Percentiles rank a stretch among this genome's conserved stretches.
Evolutionary conservation across 2,797 vertebrate genomes (phyloP).

Genomic region (Coreius guichenoti): DNA sequence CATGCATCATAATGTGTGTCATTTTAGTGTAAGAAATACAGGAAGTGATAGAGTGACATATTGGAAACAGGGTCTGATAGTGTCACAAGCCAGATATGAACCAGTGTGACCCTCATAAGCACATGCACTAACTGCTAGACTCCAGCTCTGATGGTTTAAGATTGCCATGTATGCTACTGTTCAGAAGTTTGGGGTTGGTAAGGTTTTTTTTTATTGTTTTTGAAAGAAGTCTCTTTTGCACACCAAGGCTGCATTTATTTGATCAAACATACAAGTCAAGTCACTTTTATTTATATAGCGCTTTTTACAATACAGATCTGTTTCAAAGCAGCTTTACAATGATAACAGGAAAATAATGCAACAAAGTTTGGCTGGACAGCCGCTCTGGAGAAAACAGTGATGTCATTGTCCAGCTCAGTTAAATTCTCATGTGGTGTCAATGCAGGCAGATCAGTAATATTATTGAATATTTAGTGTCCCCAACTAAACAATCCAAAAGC

Average conservation of each 20-base stretch:
- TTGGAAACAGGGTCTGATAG: not conserved
- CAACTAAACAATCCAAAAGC: no score
- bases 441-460: no score
- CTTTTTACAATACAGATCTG: no score
- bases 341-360: no score
- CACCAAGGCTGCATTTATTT: not conserved
- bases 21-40: not conserved
- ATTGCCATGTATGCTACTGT: fast-evolving
- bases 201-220: not conserved
- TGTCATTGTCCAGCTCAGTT: no score
- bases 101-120: not conserved
- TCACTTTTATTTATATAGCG: no score
- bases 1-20: not conserved
- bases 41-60: not conserved
- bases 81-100: not conserved
- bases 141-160: not conserved
- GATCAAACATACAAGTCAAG: not conserved
- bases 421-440: no score
- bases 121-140: not conserved
- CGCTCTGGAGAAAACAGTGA: no score
- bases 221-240: not conserved
- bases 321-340: no score
- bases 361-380: no score
- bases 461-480: no score
- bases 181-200: not conserved